Evolutionary conservation across 2,113 vertebrate genomes (phyloP), one percentile per base, ranked within the genome.

Genomic region (Neoarius graeffei): DNA sequence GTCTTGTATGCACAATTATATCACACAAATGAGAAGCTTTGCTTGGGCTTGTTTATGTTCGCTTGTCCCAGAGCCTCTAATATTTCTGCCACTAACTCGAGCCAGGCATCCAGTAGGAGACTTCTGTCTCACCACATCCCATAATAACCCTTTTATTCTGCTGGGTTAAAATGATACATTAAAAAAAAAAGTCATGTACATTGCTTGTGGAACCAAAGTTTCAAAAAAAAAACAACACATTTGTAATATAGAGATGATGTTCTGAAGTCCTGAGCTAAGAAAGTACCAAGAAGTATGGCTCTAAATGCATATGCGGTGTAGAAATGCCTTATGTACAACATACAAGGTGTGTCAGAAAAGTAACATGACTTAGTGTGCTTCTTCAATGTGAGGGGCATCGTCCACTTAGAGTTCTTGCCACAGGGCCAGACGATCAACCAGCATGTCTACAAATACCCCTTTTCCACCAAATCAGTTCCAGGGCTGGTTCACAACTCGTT

Each of bases 21-120:
- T 89, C 88, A 79, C 76, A 81, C 54, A 85, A 90, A 90, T 90
- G 59, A 90, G 83, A 90, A 84, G 88, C 89, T 77, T 82, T 10
- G 48, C 5, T 79, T 84, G 15, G 54, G 57, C 23, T 74, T 86
- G 85, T 88, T 84, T 88, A 86, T 74, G 67, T 86, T 86, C n/a
- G 30, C 60, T 81, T 77, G 50, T 79, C 9, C 66, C 59, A 60
- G n/a, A 90, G 84, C 69, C 87, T 88, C 76, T 86, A 90, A 90
- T 90, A 87, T 85, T 67, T 79, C 50, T 66, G 50, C 81, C 59
- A 57, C 85, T 81, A 64, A 67, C 73, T 60, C 71, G 42, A 85
- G 48, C 42, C 35, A 67, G 59, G 56, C 81, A 52, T 83, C 66
- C 25, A 62, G 87, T 56, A 67, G 69, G 50, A 85, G 77, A 50